A percentile compares a stretch with the other conserved stretches of the same genome.
Evolutionary conservation across 2,888 invertebrate genomes (phyloP).

Genomic region (Abscondita cerata): DNA sequence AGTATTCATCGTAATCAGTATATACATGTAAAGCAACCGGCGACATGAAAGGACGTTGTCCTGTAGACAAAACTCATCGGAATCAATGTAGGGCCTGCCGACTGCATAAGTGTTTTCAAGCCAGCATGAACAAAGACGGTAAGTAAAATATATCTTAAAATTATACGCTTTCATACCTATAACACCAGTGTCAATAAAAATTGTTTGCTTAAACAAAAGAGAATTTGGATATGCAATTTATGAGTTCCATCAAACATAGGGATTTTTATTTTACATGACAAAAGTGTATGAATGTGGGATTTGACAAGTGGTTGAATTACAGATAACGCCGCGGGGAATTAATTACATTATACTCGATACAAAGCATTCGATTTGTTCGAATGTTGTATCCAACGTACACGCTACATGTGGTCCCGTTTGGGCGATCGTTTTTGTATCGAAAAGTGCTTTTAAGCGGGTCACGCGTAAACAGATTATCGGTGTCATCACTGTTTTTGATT

Average conservation of each 20-base stretch:
- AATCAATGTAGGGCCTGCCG: conserved; percentile 97
- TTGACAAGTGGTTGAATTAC: conserved; percentile 42
- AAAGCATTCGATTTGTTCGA: conserved; percentile 48
- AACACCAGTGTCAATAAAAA: too few relatives aligned
- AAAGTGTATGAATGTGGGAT: conserved; percentile 36
- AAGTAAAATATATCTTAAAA: too few relatives aligned
- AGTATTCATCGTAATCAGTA: conserved; percentile 93
- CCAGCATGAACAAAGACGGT: conserved; percentile 99
- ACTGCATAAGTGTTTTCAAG: conserved; percentile 93
- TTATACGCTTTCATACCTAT: too few relatives aligned
- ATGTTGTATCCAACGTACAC: conserved; percentile 32
- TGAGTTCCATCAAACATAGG: conserved; percentile 15
- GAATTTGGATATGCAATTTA: conserved; percentile 17
- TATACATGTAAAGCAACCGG: conserved; percentile 98
- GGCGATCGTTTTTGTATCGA: conserved; percentile 32
- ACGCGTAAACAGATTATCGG: conserved; percentile 41
- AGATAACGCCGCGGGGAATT: conserved; percentile 47
- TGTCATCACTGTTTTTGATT: conserved; percentile 31
- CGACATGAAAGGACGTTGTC: conserved; percentile 90
- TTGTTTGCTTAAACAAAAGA: neutral
- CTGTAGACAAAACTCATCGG: conserved; percentile 95
- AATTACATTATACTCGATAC: conserved; percentile 49
- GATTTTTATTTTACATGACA: conserved; percentile 30
- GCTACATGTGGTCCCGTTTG: conserved; percentile 35
- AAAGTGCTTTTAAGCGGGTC: conserved; percentile 38